Evolutionary conservation across 2,888 invertebrate species (phyloP), one percentile per base, ranked within the genome.

Genomic region (Marronus borbonicus): DNA sequence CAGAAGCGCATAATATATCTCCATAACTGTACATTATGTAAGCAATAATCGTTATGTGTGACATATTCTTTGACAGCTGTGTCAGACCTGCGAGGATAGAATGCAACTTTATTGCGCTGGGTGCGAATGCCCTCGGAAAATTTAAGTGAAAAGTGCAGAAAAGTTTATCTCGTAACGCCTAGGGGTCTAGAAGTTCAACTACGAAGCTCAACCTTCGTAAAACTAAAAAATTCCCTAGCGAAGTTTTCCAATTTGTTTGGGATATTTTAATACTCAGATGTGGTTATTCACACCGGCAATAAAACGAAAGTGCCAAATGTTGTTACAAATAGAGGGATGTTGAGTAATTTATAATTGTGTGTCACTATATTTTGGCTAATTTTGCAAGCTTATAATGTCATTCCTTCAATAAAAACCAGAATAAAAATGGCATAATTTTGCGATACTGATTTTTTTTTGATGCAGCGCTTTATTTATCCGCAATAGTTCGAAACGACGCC

Each of bases 81-180:
- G 68, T 68, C 68, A 68, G 50, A 50, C 28, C 17, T 17, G 14
- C 20, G 68, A 50, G 50, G 14, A 28, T 20, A 68, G 68, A 68
- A 68, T 68, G 50, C 68, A 50, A 50, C 49, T 68, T 68, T 68
- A 68, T 68, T 49, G 14, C 68, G 24, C 12, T 12, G 28, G 20
- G 49, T 28, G 36, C 28, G 24, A 50, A 28, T 50, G 50, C 50
- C 24, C 24, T 50, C 24, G 50, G 50, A 68, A 28, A 68, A 24
- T 49, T 50, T 49, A 68, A 68, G 50, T 50, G 68, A 50, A 68
- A 50, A 68, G 68, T 68, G 49, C 24, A 50, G 68, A 68, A 68
- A 68, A 68, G 50, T 68, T 68, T 68, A 50, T 24, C 50, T 68
- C 50, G 50, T 50, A 14, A 24, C 49, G 68, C 68, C 28, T 49